Base-by-base conservation (phyloP, 2,888 invertebrate species). In the Troides helena region DNA sequence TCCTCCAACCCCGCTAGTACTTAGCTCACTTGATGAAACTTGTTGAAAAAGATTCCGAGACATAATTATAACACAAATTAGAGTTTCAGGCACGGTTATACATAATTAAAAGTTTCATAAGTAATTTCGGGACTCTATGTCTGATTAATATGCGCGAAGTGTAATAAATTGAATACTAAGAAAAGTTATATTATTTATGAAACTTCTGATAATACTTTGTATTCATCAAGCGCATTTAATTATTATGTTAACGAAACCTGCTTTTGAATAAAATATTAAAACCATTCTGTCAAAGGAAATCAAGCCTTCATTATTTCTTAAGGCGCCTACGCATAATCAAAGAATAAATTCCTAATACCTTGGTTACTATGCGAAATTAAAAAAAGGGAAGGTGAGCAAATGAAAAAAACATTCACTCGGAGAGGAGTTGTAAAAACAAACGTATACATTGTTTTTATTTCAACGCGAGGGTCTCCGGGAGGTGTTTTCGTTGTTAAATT, bases 191-290 rank as follows among this genome's bases (percentile, higher is more conserved):
- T 81, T 89, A 86, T 90, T 90, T 88, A 85, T 83, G 80, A 83
- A 85, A 88, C 86, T 90, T 88, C 86, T 85, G 86, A 85, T 84
- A 86, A 84, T 84, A 88, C 81, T 91, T 91, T 87, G 85, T 90
- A 92, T 92, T 92, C 92, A 92, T 89, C 89, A 90, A 88, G 86
- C 85, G 88, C 85, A 84, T 92, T 90, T 92, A 91, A 92, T 92
- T 92, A 92, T 88, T 89, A 92, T 92, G 91, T 88, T 88, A 92
- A 92, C 89, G 90, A 90, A 88, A 86, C 85, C 87, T 85, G 83
- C 88, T 86, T 88, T 86, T 92, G 92, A 91, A 92, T 92, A 91
- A 90, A 89, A 90, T 90, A 90, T 90, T 80, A 89, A 87, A 84
- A 76, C 78, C 79, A 81, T 81, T 79, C 82, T 87, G 89, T 91